Conservation (phyloP, 2,113 vertebrate genomes). For the Gavia stellata region DNA sequence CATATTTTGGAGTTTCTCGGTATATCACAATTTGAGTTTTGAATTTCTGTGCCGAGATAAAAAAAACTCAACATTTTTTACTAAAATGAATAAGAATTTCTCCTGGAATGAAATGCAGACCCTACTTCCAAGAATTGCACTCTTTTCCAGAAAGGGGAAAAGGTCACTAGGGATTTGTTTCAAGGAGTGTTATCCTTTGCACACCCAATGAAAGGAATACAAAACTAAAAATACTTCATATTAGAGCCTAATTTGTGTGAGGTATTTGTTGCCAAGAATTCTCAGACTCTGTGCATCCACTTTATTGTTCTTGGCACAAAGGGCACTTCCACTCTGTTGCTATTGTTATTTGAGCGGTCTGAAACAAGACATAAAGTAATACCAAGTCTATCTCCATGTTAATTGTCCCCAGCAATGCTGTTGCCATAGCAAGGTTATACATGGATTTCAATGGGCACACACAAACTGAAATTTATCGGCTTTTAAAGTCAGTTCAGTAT, state of each 20-base stretch:
- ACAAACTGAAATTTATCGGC: neutral
- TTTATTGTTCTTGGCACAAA: constrained; percentile 54
- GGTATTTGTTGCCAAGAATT: constrained; percentile 43
- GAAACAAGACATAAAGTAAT: constrained; percentile 29
- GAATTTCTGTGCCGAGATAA: neutral
- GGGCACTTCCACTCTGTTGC: constrained; percentile 23
- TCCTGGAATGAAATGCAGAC: neutral
- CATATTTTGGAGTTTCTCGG: neutral
- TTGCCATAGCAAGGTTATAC: constrained; percentile 20
- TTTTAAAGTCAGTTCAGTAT: neutral
- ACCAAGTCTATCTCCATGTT: constrained; percentile 11
- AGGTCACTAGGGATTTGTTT: neutral
- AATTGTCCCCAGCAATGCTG: neutral
- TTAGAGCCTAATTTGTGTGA: neutral
- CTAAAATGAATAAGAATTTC: neutral
- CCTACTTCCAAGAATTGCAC: neutral
- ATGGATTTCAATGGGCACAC: neutral
- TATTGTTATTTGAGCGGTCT: constrained; percentile 51
- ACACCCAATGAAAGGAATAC: neutral
- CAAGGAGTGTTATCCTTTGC: neutral
- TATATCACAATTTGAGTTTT: neutral
- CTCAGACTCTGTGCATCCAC: constrained; percentile 36
- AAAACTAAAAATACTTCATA: constrained; percentile 29
- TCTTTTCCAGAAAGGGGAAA: neutral
- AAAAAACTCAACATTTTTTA: neutral